Evolutionary conservation across 1,140 invertebrate species (phyloP), one percentile per base, ranked within the genome.

Genomic region (Eriosoma lanigerum): DNA sequence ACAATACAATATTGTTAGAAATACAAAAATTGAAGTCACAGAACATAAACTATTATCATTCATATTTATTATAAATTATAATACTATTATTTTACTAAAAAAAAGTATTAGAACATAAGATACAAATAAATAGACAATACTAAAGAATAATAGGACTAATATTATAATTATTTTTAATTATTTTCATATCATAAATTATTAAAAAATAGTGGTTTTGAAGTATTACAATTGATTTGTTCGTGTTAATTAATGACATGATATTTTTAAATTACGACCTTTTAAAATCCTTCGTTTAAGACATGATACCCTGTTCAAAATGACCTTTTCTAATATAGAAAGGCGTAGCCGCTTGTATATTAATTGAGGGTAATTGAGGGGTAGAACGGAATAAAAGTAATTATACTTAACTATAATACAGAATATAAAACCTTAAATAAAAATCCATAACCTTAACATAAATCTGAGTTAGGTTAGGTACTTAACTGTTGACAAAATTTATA

Each of bases 261-360:
- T 72, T 52, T 72, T 29, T 52, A 50, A 52, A 72, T 52, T 78
- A 78, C 38, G 75, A 78, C 75, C 75, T 78, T 78, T 78, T 48
- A 73, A 76, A 56, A 78, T 54, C 56, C 9, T 32, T 10, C 38
- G 44, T 78, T 60, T 54, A 76, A 58, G 32, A 44, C 54, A 24
- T 17, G 54, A 24, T 46, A 48, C 15, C 32, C 21, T 19, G 21
- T 19, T n/a, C n/a, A n/a, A n/a, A 24, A 56, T 60, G 75, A 78
- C 75, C 75, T 78, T 78, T 78, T 60, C 38, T 78, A 78, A 72
- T 46, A 38, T 24, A 46, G 46, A 78, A 62, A 78, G 38, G 56
- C 54, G 38, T 46, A 78, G 50, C 10, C 44, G 19, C 75, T 44
- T 62, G 38, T 78, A 78, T 62, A 24, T 62, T 78, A 78, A 78